Conservation (phyloP, 1,140 invertebrate genomes). For the Pseudoatta argentina region DNA sequence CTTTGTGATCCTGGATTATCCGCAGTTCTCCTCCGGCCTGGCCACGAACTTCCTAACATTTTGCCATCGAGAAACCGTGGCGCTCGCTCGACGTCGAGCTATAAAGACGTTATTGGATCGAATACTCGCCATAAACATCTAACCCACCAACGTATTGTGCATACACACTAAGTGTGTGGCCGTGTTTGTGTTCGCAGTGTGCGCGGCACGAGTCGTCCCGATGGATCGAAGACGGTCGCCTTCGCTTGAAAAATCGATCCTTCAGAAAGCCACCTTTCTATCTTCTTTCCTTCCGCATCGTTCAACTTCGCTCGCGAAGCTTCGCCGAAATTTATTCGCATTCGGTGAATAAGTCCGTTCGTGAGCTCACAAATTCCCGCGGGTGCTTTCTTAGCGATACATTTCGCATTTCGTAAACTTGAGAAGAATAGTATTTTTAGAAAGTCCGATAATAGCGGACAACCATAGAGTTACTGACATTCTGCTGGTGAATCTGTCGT, state of each 20-base stretch:
- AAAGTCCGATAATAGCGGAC: conserved; percentile 20
- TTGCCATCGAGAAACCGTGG: conserved; percentile 45
- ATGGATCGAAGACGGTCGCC: conserved; percentile 49
- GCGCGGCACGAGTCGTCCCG: conserved; percentile 39
- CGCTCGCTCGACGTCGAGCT: conserved; percentile 43
- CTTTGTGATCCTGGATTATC: conserved; percentile 61
- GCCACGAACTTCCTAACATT: conserved; percentile 54
- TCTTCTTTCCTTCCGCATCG: conserved; percentile 1
- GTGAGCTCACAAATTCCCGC: conserved; percentile 41
- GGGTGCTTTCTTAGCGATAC: conserved; percentile 43
- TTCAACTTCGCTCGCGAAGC: conserved; percentile 11
- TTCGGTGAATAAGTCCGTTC: conserved; percentile 45
- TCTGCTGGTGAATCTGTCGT: neutral
- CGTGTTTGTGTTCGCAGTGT: neutral
- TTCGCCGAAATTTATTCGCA: conserved; percentile 70
- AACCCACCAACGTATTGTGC: conserved; percentile 27
- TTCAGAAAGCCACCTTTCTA: neutral
- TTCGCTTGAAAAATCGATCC: conserved; percentile 49
- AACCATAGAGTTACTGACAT: conserved; percentile 6
- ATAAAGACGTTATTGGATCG: conserved; percentile 66
- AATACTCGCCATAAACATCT: conserved; percentile 64
- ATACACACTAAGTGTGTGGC: too few relatives aligned
- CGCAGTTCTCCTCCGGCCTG: conserved; percentile 22
- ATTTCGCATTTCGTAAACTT: conserved; percentile 41
- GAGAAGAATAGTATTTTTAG: neutral